Percentiles rank a stretch among this genome's conserved stretches.
Conservation (phyloP, 2,797 vertebrate genomes). For the Urocyon cinereoargenteus region DNA sequence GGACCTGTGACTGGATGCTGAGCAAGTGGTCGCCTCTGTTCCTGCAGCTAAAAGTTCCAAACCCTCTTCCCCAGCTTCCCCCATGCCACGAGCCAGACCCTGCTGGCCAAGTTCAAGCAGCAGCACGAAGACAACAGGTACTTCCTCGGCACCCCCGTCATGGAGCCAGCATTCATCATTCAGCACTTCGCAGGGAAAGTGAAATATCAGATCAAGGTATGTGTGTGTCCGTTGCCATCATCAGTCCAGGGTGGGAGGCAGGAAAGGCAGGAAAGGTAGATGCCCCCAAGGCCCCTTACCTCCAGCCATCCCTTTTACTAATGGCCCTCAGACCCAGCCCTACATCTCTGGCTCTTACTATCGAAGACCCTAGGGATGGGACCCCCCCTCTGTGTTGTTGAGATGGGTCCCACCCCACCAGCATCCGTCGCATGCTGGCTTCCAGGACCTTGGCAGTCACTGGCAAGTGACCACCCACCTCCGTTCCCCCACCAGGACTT, state of each 20-base stretch:
- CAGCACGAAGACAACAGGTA: slow-evolving; percentile 97
- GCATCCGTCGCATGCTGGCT: background rate
- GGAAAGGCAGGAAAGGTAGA: background rate
- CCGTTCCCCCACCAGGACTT: slow-evolving; percentile 92
- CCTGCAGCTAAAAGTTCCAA: background rate
- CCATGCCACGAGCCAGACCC: slow-evolving; percentile 96
- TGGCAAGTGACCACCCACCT: accelerated
- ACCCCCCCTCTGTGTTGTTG: background rate
- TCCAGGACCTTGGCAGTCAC: accelerated
- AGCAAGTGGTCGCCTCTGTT: accelerated
- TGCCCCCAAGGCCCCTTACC: background rate
- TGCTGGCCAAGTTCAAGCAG: slow-evolving; percentile 99
- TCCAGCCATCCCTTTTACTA: background rate
- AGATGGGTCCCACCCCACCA: background rate
- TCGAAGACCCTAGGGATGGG: background rate
- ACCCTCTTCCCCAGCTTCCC: slow-evolving; percentile 92
- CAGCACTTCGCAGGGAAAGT: slow-evolving; percentile 98
- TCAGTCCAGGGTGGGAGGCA: background rate
- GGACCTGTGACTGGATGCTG: background rate
- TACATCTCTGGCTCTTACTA: background rate
- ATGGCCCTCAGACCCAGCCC: background rate
- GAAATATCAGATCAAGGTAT: slow-evolving; percentile 98
- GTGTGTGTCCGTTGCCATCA: accelerated
- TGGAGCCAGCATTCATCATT: slow-evolving; percentile 98
- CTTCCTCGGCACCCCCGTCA: slow-evolving; percentile 96